Evolutionary conservation across 2,113 vertebrate genomes (phyloP).

Genomic region (Dipodomys stephensi): DNA sequence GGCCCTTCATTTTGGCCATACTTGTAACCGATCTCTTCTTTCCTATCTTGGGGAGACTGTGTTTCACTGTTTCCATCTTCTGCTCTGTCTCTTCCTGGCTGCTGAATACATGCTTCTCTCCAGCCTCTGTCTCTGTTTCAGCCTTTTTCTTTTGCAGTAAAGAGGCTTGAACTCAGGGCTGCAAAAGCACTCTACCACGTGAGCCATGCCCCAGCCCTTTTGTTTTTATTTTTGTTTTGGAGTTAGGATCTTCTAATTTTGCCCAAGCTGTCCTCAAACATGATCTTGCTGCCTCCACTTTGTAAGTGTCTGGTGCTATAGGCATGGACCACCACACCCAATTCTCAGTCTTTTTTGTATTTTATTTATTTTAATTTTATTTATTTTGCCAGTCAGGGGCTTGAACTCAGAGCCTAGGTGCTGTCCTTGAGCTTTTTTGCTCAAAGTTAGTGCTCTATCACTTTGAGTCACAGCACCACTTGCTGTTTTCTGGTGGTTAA

Average conservation of each 20-base stretch:
- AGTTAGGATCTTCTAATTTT: background rate
- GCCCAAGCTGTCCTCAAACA: background rate
- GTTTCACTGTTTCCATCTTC: slow-evolving; percentile 74
- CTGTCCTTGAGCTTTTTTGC: too few relatives aligned
- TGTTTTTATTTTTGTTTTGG: background rate
- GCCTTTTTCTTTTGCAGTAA: too few relatives aligned
- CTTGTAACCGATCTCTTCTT: slow-evolving; percentile 64
- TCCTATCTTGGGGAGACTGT: slow-evolving; percentile 47
- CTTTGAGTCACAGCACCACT: too few relatives aligned
- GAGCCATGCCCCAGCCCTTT: background rate
- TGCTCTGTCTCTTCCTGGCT: slow-evolving; percentile 6
- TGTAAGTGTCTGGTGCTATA: background rate
- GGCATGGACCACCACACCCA: background rate
- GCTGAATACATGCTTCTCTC: background rate
- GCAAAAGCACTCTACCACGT: too few relatives aligned
- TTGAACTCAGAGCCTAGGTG: too few relatives aligned
- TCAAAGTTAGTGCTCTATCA: too few relatives aligned
- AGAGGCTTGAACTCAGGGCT: too few relatives aligned
- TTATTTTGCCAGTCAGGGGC: too few relatives aligned
- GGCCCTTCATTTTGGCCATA: accelerated
- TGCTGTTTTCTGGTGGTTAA: too few relatives aligned
- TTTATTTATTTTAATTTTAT: too few relatives aligned
- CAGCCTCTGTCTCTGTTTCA: background rate
- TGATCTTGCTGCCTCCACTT: background rate
- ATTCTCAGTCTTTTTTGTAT: too few relatives aligned